Conservation (phyloP, 2,888 invertebrate genomes). For the Pandemis cinnamomeana region DNA sequence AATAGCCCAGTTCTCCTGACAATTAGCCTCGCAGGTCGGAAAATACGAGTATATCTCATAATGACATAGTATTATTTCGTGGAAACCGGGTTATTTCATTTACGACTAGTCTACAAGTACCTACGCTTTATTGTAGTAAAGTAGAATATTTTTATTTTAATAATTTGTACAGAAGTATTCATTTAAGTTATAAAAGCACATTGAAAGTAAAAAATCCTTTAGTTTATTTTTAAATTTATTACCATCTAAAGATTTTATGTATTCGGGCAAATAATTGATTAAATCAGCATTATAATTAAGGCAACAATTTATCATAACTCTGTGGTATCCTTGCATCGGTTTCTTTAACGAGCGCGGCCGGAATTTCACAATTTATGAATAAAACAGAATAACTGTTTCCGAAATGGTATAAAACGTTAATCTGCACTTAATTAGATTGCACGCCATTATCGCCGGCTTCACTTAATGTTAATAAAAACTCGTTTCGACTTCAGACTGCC, state of each 20-base stretch:
- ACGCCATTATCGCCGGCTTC: not conserved
- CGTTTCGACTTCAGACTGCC: not conserved
- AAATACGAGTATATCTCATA: not conserved
- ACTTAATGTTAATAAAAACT: slow-evolving; percentile 3
- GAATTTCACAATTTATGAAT: slow-evolving; percentile 1
- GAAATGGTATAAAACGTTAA: slow-evolving; percentile 28
- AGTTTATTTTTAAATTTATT: no score
- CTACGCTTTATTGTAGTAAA: no score
- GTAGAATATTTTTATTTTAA: no score
- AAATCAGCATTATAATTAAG: not conserved
- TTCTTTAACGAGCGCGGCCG: slow-evolving; percentile 13
- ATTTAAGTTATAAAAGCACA: no score
- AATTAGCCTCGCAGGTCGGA: not conserved
- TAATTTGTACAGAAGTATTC: no score
- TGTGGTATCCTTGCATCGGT: slow-evolving; percentile 18
- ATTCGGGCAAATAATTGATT: not conserved
- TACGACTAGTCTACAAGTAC: no score
- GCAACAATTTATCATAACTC: slow-evolving; percentile 20
- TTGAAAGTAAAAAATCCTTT: no score
- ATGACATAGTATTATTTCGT: not conserved
- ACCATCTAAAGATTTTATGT: no score
- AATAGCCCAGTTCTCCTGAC: not conserved
- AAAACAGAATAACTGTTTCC: slow-evolving; percentile 13
- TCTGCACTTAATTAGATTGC: slow-evolving; percentile 21
- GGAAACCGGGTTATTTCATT: not conserved